These are phyloP conservation scores for Camponotus floridanus DNA, from an alignment of 1,140 invertebrate species.

Conservation along the genomic window DNA sequence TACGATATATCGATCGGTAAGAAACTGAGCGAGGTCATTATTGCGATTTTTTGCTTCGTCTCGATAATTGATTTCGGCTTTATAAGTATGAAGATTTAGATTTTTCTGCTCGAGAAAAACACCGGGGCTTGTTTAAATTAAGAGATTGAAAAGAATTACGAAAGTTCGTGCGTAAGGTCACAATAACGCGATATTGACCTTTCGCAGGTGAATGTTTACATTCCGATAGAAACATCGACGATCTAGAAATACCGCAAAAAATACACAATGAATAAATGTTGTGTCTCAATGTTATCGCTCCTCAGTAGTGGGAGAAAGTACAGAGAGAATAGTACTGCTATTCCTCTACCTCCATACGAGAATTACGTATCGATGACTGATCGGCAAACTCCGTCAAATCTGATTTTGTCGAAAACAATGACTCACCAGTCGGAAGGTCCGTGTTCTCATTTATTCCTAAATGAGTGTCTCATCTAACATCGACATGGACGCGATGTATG, in stretches of 20 bases:
- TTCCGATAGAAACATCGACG: not conserved
- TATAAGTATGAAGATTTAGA: slow-evolving; percentile 5
- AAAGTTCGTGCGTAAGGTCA: slow-evolving; percentile 31
- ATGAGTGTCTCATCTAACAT: slow-evolving; percentile 1
- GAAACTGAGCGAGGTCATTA: not conserved
- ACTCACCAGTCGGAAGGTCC: not conserved
- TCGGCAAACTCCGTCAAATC: not conserved
- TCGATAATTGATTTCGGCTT: slow-evolving; percentile 18
- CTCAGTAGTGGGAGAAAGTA: slow-evolving; percentile 2
- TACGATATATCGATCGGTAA: not conserved
- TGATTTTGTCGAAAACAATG: not conserved
- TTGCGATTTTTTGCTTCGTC: slow-evolving; percentile 18
- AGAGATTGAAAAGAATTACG: slow-evolving; percentile 28
- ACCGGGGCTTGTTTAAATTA: slow-evolving; percentile 6
- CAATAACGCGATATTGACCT: slow-evolving; percentile 3
- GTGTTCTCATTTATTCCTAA: slow-evolving; percentile 8
- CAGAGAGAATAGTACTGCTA: not conserved
- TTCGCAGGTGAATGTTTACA: slow-evolving; percentile 30
- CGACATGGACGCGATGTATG: slow-evolving; percentile 12
- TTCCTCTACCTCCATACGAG: not conserved
- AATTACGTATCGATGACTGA: not conserved
- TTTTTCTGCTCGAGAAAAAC: slow-evolving; percentile 1
- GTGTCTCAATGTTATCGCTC: slow-evolving; percentile 24
- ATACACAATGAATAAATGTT: not conserved
- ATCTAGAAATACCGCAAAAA: not conserved